Percentiles rank a stretch among this genome's conserved stretches.
These are phyloP conservation scores for Pristis pectinata DNA, from an alignment of 2,797 vertebrate genomes.

Conservation along the genomic window DNA sequence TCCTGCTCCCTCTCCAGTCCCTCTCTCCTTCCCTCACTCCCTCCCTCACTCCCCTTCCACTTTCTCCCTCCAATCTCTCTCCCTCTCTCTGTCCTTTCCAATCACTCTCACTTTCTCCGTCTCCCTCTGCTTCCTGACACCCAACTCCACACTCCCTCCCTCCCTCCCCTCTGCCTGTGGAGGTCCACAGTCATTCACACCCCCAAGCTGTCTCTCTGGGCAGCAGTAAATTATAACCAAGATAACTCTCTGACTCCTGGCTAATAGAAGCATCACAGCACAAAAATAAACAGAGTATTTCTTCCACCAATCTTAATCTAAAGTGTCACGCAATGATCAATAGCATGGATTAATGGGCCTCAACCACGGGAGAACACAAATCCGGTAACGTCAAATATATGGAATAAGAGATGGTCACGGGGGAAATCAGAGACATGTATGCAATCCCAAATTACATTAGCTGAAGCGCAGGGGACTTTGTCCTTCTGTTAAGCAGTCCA, in stretches of 20 bases:
- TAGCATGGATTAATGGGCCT: neutral
- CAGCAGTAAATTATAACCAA: neutral
- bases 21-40: too few species aligned
- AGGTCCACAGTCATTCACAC: neutral
- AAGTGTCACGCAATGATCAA: conserved; percentile 15
- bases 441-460: neutral
- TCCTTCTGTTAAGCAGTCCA: neutral
- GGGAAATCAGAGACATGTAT: neutral
- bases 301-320: conserved; percentile 15
- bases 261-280: neutral
- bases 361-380: neutral
- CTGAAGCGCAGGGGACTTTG: neutral
- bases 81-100: too few species aligned
- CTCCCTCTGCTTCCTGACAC: too few species aligned
- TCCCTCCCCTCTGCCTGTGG: neutral
- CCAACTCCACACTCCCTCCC: too few species aligned
- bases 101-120: too few species aligned
- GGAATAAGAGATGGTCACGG: neutral
- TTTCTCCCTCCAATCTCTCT: too few species aligned
- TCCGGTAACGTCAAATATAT: conserved; percentile 1
- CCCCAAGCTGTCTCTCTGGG: neutral
- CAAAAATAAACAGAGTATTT: neutral
- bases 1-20: too few species aligned
- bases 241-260: neutral
- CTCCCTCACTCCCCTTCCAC: too few species aligned